A percentile compares a stretch with the other conserved stretches of the same genome.
Evolutionary conservation across 2,113 vertebrate species (phyloP).

Genomic region (Chloropsis cyanopogon): DNA sequence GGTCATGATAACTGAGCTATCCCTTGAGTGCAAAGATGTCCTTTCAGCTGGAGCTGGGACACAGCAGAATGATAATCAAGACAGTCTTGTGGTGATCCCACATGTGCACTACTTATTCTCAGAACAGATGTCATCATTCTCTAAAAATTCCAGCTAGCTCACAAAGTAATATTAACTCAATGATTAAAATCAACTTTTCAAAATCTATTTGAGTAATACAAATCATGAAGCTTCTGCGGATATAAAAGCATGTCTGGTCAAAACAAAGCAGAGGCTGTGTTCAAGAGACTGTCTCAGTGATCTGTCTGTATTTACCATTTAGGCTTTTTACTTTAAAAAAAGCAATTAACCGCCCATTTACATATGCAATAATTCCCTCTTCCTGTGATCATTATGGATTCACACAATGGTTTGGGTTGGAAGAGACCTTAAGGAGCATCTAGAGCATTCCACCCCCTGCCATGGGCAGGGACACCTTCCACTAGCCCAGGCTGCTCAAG

Average conservation of each 20-base stretch:
- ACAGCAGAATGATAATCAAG: background rate
- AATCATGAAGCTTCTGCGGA: background rate
- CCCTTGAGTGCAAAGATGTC: constrained; percentile 7
- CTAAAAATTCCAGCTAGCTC: constrained; percentile 34
- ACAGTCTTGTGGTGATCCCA: background rate
- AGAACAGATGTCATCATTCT: constrained; percentile 39
- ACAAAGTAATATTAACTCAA: background rate
- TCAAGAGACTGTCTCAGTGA: background rate
- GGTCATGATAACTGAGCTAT: background rate
- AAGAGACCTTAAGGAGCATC: background rate
- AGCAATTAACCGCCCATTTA: background rate
- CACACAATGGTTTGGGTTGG: background rate
- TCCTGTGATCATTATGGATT: background rate
- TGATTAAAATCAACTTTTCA: constrained; percentile 16
- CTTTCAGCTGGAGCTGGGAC: constrained; percentile 31
- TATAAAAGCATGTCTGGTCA: background rate
- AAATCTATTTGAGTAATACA: background rate
- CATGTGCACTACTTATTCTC: background rate
- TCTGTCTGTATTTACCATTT: background rate
- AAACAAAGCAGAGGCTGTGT: background rate
- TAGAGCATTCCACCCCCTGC: background rate
- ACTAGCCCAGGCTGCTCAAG: background rate
- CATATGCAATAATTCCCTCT: background rate
- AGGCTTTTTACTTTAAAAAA: background rate
- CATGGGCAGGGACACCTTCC: background rate